Evolutionary conservation across 2,888 invertebrate species (phyloP).

Genomic region (Argynnis bischoffii): DNA sequence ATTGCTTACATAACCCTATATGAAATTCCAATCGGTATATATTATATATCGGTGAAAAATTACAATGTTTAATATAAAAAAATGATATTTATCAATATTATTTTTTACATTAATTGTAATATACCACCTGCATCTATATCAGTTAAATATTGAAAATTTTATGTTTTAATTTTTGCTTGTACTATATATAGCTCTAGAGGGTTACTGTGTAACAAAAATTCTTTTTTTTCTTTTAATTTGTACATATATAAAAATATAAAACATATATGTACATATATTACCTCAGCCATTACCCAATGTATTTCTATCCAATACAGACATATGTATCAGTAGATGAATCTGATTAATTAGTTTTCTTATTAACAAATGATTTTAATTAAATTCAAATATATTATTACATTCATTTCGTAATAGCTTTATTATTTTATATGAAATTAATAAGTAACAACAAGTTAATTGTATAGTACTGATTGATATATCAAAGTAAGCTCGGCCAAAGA

Average conservation of each 20-base stretch:
- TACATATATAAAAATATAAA: not conserved
- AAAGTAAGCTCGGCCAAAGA: constrained; percentile 28
- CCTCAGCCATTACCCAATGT: constrained; percentile 7
- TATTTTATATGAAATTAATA: constrained; percentile 3
- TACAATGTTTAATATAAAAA: too few species aligned
- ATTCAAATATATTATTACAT: too few species aligned
- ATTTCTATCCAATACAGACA: not conserved
- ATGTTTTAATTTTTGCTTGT: too few species aligned
- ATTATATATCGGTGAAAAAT: too few species aligned
- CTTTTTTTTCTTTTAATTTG: not conserved
- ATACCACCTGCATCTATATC: too few species aligned
- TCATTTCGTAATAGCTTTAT: not conserved
- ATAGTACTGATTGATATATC: constrained; percentile 18
- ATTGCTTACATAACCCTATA: too few species aligned
- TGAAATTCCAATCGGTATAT: too few species aligned
- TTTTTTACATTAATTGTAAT: too few species aligned
- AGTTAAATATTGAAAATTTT: too few species aligned
- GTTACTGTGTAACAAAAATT: too few species aligned
- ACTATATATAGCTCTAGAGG: not conserved
- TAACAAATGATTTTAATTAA: not conserved
- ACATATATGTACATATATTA: not conserved
- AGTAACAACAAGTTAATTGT: not conserved
- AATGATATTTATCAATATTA: too few species aligned
- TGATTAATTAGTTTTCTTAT: not conserved
- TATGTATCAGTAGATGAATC: not conserved